phyloP scores from a whole-genome alignment of 2,797 vertebrate genomes.

The Xenentodon cancila region DNA sequence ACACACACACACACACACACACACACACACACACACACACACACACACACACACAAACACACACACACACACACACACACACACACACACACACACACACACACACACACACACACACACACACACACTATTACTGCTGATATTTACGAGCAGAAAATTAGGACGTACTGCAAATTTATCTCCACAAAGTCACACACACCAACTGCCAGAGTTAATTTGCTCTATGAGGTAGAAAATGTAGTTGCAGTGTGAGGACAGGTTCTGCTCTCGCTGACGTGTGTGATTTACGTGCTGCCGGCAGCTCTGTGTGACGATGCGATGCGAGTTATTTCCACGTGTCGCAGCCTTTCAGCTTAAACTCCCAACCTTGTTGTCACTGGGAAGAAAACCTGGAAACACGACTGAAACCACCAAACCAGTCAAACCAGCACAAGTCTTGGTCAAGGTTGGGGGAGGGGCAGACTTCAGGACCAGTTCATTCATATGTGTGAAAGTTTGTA shows the following conservation, averaged over 20 bases:
- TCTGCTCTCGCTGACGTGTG: conserved; percentile 85
- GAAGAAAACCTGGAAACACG: too few relatives aligned
- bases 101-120: background rate
- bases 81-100: background rate
- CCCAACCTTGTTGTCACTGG: too few relatives aligned
- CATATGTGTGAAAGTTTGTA: too few relatives aligned
- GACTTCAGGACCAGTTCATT: too few relatives aligned
- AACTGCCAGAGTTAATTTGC: conserved; percentile 86
- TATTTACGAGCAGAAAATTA: conserved; percentile 98
- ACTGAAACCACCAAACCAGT: too few relatives aligned
- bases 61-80: background rate
- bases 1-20: background rate
- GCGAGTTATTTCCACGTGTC: background rate
- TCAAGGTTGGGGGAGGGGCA: too few relatives aligned
- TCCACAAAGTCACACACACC: conserved; percentile 73
- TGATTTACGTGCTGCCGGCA: background rate
- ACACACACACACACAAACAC: background rate
- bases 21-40: background rate
- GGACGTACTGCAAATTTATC: conserved; percentile 95
- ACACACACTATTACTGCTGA: conserved; percentile 81
- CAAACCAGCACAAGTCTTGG: too few relatives aligned
- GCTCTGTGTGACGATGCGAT: background rate
- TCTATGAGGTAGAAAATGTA: conserved; percentile 99
- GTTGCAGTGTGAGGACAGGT: conserved; percentile 91
- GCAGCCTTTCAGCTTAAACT: background rate